phyloP scores from a whole-genome alignment of 2,888 invertebrate genomes.

The Drepana falcataria region DNA sequence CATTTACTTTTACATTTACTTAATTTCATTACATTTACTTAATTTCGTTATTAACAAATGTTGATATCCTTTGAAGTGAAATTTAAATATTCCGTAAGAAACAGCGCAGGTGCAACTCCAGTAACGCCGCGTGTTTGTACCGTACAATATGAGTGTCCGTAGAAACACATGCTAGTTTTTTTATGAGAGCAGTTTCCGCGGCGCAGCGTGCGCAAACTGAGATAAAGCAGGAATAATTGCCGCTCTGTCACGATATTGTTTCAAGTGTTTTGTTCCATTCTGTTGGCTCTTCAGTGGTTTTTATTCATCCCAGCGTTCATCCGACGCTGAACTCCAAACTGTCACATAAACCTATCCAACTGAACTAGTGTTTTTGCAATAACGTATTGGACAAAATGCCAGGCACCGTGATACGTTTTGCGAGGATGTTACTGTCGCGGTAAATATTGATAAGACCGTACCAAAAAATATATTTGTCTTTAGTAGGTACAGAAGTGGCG shows the following conservation, averaged over 20 bases:
- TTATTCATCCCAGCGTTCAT: constrained; percentile 54
- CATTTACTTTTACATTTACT: no score
- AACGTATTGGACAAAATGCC: constrained; percentile 20
- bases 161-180: constrained; percentile 59
- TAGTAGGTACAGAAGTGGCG: neutral
- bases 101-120: constrained; percentile 8
- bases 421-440: neutral
- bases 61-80: no score
- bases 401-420: neutral
- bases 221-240: constrained; percentile 77
- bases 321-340: constrained; percentile 47
- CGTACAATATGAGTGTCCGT: constrained; percentile 10
- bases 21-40: no score
- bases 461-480: neutral
- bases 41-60: no score
- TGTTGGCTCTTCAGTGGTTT: constrained; percentile 49
- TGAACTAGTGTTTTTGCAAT: constrained; percentile 35
- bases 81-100: neutral
- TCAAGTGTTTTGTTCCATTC: constrained; percentile 69
- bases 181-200: constrained; percentile 70
- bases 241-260: constrained; percentile 73
- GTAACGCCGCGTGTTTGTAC: constrained; percentile 12
- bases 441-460: neutral
- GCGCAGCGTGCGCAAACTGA: constrained; percentile 70
- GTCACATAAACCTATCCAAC: constrained; percentile 37